Conservation (phyloP, 1,140 invertebrate genomes). For the Arctopsyche grandis region DNA sequence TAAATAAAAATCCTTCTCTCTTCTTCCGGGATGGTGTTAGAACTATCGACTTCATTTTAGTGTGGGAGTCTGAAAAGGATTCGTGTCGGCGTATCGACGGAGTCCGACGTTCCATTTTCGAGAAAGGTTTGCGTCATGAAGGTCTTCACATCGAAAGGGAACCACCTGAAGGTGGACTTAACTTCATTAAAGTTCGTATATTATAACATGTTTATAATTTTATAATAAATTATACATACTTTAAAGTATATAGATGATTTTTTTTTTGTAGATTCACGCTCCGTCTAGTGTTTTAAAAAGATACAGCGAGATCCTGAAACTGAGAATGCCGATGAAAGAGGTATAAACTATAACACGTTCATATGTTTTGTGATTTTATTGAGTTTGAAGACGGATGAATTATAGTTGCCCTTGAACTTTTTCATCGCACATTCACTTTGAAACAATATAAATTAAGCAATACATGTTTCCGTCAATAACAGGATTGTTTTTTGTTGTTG, state of each 20-base stretch:
- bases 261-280: slow-evolving; percentile 78
- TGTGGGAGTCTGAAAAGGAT: slow-evolving; percentile 72
- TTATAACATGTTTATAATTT: too few species aligned
- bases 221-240: too few species aligned
- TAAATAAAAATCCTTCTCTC: slow-evolving; percentile 63
- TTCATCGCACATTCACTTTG: too few species aligned
- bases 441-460: neutral
- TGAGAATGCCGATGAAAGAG: slow-evolving; percentile 95
- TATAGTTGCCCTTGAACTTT: too few species aligned
- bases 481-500: too few species aligned
- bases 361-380: neutral
- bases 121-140: slow-evolving; percentile 74
- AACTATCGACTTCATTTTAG: slow-evolving; percentile 82
- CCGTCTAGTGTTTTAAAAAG: slow-evolving; percentile 85
- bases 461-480: too few species aligned
- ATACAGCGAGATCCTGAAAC: slow-evolving; percentile 93
- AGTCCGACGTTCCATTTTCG: slow-evolving; percentile 69
- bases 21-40: slow-evolving; percentile 75
- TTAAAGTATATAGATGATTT: too few species aligned
- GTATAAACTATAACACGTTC: slow-evolving; percentile 63
- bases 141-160: slow-evolving; percentile 76
- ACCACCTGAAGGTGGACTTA: slow-evolving; percentile 68
- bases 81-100: slow-evolving; percentile 62
- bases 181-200: slow-evolving; percentile 71
- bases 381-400: neutral